phyloP scores from a whole-genome alignment of 2,797 vertebrate genomes.

The Brotula barbata region DNA sequence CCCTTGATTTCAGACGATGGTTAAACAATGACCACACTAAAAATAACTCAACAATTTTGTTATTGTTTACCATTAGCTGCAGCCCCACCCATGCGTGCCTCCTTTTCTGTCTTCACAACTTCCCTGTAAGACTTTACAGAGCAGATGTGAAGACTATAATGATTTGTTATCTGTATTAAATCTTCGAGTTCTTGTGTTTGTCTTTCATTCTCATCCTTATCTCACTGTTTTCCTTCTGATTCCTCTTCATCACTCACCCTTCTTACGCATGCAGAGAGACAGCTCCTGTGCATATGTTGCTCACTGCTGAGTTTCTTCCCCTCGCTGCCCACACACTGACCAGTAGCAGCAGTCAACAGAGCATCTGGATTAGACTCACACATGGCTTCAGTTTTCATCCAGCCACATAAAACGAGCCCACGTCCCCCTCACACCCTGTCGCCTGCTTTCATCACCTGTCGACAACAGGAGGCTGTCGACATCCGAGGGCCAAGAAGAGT shows the following conservation, averaged over 20 bases:
- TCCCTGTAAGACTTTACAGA: too few relatives aligned
- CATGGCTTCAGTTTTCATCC: conserved; percentile 17
- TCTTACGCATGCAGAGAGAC: conserved; percentile 4
- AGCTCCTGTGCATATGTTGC: not conserved
- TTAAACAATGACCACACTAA: too few relatives aligned
- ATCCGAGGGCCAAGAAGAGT: too few relatives aligned
- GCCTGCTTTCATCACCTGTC: conserved; percentile 40
- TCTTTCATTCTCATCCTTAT: not conserved
- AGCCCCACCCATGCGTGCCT: too few relatives aligned
- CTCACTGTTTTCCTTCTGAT: not conserved
- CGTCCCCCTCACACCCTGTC: conserved; percentile 44
- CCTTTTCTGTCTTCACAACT: too few relatives aligned
- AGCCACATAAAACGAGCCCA: conserved; percentile 31
- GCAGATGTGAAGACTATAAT: too few relatives aligned
- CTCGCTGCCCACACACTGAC: conserved; percentile 40
- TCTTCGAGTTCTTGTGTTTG: too few relatives aligned
- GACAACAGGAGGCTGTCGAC: conserved; percentile 9
- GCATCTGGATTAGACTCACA: conserved; percentile 41
- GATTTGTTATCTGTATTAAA: too few relatives aligned
- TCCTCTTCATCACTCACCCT: not conserved
- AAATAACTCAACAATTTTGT: too few relatives aligned
- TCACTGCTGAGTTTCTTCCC: conserved; percentile 24
- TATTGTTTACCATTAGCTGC: too few relatives aligned
- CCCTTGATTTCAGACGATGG: too few relatives aligned
- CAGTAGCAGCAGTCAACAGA: conserved; percentile 13